Evolutionary conservation across 2,888 invertebrate genomes (phyloP), one percentile per base, ranked within the genome.

Genomic region (Lutraria lutraria): DNA sequence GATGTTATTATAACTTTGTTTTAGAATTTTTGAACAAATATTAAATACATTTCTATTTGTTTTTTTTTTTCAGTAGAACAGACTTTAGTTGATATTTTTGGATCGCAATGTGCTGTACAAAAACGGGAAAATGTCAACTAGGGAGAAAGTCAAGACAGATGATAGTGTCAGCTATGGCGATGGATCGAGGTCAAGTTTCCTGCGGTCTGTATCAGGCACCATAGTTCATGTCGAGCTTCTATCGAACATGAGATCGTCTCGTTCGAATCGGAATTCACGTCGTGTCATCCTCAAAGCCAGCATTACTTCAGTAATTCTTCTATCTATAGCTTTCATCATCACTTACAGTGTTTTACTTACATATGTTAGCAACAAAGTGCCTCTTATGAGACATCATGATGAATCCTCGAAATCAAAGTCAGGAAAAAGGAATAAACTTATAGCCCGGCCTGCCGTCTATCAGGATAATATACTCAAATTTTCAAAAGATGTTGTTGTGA

Each of bases 201-300:
- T 90, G 31, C 76, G 80, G 43, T 84, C 72, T n/a, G 52, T 90
- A 29, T 85, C 90, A 16, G n/a, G 79, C 52, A 89, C 92, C 10
- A 76, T 94, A 83, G 92, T 94, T 52, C 91, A 90, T 25, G 92
- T 94, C 10, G 92, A 93, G 83, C 88, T 94, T 60, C 89, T 91
- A 80, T 94, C 93, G 68, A 93, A 93, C 34, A 94, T 94, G 94
- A 92, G 93, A 76, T 89, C 89, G 15, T 91, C 91, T 16, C 86
- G 94, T 13, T 88, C 92, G 63, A 72, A 83, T 81, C 89, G 76
- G 82, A 88, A 76, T 34, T 90, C 94, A 19, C 89, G 92, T 15
- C 92, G 92, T 81, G 94, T 94, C 83, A 86, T 95, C 68, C 91
- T 95, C 29, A 94, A 93, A 88, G 92, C 94, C 53, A 94, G 95